phyloP scores from a whole-genome alignment of 1,140 invertebrate species.

The Tigriopus japonicus region DNA sequence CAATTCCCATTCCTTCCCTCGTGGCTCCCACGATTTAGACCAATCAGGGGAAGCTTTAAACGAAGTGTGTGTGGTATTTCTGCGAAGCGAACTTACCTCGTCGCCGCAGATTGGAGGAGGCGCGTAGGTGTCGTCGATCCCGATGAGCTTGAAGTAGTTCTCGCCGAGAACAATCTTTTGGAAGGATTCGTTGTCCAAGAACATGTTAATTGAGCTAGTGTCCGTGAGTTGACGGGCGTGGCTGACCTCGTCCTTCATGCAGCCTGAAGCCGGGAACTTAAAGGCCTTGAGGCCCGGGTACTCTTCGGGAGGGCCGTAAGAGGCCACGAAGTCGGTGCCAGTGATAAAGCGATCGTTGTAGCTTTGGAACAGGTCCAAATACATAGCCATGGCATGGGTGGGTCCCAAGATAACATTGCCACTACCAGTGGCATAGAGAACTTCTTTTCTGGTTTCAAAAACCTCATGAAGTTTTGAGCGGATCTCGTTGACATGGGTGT shows the following conservation, averaged over 20 bases:
- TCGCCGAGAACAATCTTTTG: slow-evolving; percentile 5
- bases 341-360: not conserved
- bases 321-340: slow-evolving; percentile 2
- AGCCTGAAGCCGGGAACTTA: not conserved
- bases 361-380: slow-evolving; percentile 1
- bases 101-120: slow-evolving; percentile 7
- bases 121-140: not conserved
- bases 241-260: not conserved
- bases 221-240: slow-evolving; percentile 4
- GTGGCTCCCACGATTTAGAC: too few relatives aligned
- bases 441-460: not conserved
- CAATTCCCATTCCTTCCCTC: too few relatives aligned
- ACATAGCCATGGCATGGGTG: not conserved
- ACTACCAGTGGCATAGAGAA: not conserved
- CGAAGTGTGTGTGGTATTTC: too few relatives aligned
- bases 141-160: not conserved
- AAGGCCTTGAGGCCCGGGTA: not conserved
- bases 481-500: not conserved
- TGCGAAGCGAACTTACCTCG: not conserved
- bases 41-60: too few relatives aligned
- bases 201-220: slow-evolving; percentile 5
- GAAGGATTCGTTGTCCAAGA: not conserved
- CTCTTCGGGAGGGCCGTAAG: not conserved
- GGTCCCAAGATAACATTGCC: not conserved
- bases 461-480: not conserved